Evolutionary conservation across 2,888 invertebrate genomes (phyloP).

Genomic region (Drosophila atripex): DNA sequence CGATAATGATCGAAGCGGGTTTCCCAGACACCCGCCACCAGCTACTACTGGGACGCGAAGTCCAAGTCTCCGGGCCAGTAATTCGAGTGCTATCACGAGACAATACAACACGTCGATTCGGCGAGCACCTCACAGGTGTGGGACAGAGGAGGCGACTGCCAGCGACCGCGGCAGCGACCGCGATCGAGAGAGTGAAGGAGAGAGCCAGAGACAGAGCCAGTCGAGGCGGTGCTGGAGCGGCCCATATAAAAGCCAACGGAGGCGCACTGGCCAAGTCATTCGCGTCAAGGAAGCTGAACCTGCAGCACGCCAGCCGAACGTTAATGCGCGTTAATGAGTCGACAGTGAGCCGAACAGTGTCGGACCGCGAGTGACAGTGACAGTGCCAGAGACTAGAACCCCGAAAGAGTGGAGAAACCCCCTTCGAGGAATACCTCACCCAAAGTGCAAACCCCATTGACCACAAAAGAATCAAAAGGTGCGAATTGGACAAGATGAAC

Average conservation of each 20-base stretch:
- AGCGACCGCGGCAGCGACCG: too few relatives aligned
- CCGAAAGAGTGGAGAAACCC: too few relatives aligned
- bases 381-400: constrained; percentile 10
- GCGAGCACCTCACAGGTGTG: constrained; percentile 26
- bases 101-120: constrained; percentile 34
- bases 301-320: constrained; percentile 49
- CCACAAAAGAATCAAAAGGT: constrained; percentile 8
- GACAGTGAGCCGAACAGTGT: constrained; percentile 22
- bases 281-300: constrained; percentile 71
- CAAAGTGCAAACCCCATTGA: not conserved
- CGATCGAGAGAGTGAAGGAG: constrained; percentile 3
- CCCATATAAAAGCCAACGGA: constrained; percentile 72
- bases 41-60: constrained; percentile 9
- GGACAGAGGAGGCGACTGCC: constrained; percentile 10
- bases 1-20: constrained; percentile 59
- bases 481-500: constrained; percentile 86
- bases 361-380: constrained; percentile 15
- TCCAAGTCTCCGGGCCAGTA: constrained; percentile 31
- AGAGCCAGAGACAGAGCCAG: constrained; percentile 13
- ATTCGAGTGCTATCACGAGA: constrained; percentile 43
- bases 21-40: constrained; percentile 51
- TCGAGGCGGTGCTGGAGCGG: constrained; percentile 16
- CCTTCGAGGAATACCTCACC: not conserved
- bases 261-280: constrained; percentile 63
- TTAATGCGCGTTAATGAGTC: constrained; percentile 13